phyloP scores from a whole-genome alignment of 2,113 vertebrate genomes.

The Clarias magur region DNA sequence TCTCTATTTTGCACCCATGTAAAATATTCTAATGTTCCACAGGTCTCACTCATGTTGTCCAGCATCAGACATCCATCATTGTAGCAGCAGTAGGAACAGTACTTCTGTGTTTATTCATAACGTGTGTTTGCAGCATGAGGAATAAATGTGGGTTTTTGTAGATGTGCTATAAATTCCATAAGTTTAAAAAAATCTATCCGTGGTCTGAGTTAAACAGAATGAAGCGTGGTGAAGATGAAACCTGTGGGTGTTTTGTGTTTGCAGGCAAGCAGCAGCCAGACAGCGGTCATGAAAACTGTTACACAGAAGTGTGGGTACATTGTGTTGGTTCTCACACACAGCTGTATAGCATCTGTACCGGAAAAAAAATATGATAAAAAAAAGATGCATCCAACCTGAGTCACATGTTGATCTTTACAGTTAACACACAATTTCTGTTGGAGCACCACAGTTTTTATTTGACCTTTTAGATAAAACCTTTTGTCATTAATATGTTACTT shows the following conservation, averaged over 20 bases:
- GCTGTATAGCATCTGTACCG: background rate
- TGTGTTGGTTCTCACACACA: background rate
- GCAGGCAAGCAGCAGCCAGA: background rate
- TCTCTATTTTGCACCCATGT: no score
- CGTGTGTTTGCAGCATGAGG: no score
- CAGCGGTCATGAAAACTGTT: background rate
- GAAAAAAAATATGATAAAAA: background rate
- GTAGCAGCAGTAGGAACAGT: slow-evolving; percentile 18
- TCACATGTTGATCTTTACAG: background rate
- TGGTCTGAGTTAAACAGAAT: background rate
- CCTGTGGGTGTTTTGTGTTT: background rate
- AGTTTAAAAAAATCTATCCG: no score
- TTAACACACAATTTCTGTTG: background rate
- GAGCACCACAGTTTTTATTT: background rate
- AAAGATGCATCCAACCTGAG: background rate
- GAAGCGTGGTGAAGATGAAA: background rate
- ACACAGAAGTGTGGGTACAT: background rate
- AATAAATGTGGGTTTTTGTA: no score
- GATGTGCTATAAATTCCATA: no score
- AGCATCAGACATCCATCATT: no score
- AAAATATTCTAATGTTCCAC: no score
- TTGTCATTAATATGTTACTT: background rate
- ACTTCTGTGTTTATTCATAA: slow-evolving; percentile 15
- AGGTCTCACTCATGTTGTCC: no score
- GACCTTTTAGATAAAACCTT: no score